These are phyloP conservation scores for Latheticus oryzae DNA, from an alignment of 2,888 invertebrate species.

Conservation along the genomic window DNA sequence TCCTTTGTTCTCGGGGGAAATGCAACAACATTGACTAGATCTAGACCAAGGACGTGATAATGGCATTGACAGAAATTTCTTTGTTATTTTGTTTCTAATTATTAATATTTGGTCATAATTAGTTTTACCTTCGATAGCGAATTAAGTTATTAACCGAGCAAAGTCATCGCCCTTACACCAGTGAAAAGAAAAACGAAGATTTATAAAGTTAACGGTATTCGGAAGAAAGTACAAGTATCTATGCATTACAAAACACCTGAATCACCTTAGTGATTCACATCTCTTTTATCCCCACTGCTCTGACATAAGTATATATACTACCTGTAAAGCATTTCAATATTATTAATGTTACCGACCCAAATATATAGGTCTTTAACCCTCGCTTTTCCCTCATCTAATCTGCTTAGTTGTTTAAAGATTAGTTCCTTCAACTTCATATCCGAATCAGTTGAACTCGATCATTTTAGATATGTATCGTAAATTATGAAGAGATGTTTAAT, in stretches of 20 bases:
- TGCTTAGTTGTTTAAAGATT: slow-evolving; percentile 28
- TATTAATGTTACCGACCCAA: slow-evolving; percentile 33
- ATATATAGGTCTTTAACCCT: slow-evolving; percentile 35
- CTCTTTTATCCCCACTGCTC: slow-evolving; percentile 43
- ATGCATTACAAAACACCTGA: slow-evolving; percentile 51
- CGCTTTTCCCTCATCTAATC: slow-evolving; percentile 31
- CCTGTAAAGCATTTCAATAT: slow-evolving; percentile 37
- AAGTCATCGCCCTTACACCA: slow-evolving; percentile 31
- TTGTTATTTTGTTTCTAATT: slow-evolving; percentile 31
- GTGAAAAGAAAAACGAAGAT: slow-evolving; percentile 33
- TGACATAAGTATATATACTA: slow-evolving; percentile 41
- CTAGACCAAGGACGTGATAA: slow-evolving; percentile 49
- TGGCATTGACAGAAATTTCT: slow-evolving; percentile 43
- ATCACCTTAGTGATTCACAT: slow-evolving; percentile 52
- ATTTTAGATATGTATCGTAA: slow-evolving; percentile 19
- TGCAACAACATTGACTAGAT: slow-evolving; percentile 42
- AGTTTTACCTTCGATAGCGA: slow-evolving; percentile 11
- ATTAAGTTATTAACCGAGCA: slow-evolving; percentile 6
- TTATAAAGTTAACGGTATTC: slow-evolving; percentile 41
- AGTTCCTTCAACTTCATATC: slow-evolving; percentile 17
- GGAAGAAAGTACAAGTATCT: slow-evolving; percentile 46
- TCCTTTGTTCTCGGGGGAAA: slow-evolving; percentile 48
- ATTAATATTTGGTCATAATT: slow-evolving; percentile 7
- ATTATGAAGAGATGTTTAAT: slow-evolving; percentile 12
- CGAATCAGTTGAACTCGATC: slow-evolving; percentile 8